phyloP scores from a whole-genome alignment of 2,888 invertebrate species.

The Aricia artaxerxes region DNA sequence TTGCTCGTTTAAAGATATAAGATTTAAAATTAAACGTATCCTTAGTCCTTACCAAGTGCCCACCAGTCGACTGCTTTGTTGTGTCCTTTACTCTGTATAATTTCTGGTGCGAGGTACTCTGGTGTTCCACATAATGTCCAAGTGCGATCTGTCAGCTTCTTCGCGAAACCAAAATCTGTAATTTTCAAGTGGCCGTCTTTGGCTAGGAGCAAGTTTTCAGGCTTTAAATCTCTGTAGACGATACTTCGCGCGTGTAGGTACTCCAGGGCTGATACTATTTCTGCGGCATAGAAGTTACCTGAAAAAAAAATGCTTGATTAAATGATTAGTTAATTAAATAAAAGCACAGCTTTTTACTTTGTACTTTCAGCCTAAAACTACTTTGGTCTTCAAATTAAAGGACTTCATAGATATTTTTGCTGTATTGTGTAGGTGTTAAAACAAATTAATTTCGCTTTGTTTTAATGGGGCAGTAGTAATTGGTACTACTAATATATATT shows the following conservation, averaged over 20 bases:
- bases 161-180: conserved; percentile 99
- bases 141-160: conserved; percentile 95
- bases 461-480: background rate
- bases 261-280: conserved; percentile 96
- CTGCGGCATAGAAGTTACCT: conserved; percentile 96
- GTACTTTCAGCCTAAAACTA: too few species aligned
- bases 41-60: conserved; percentile 91
- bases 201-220: conserved; percentile 96
- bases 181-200: conserved; percentile 97
- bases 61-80: conserved; percentile 99
- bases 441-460: background rate
- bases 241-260: conserved; percentile 95
- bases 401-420: background rate
- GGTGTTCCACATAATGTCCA: conserved; percentile 99
- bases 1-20: too few species aligned
- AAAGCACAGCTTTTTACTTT: too few species aligned
- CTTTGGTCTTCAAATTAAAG: too few species aligned
- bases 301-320: conserved; percentile 46
- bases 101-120: conserved; percentile 98
- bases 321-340: too few species aligned
- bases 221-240: conserved; percentile 94
- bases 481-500: too few species aligned
- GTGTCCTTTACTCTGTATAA: conserved; percentile 98
- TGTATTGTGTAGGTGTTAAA: background rate
- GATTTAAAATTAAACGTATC: conserved; percentile 31